phyloP scores from a whole-genome alignment of 2,113 vertebrate species.

The Actenoides hombroni region DNA sequence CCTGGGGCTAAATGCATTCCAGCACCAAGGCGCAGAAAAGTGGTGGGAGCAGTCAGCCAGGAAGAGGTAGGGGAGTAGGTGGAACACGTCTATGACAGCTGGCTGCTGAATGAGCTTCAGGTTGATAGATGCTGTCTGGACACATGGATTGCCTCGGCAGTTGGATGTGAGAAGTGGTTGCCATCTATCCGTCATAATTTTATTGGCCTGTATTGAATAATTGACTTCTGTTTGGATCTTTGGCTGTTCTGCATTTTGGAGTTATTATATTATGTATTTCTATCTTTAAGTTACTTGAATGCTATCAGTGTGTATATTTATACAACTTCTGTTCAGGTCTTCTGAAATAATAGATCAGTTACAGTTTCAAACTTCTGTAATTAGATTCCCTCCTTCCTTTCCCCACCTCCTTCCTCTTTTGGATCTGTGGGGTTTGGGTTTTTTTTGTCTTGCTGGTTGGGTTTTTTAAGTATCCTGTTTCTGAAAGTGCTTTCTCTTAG shows the following conservation, averaged over 20 bases:
- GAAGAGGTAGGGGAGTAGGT: neutral
- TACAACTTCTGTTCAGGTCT: neutral
- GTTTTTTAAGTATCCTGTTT: conserved; percentile 10
- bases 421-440: neutral
- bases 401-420: neutral
- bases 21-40: neutral
- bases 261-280: neutral
- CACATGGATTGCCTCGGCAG: neutral
- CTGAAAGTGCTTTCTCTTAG: neutral
- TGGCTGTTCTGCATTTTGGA: neutral
- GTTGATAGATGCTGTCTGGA: neutral
- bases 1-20: neutral
- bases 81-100: neutral
- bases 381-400: neutral
- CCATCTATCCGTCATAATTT: neutral
- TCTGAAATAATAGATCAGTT: neutral
- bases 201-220: neutral
- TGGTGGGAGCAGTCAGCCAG: neutral
- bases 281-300: neutral
- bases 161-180: neutral
- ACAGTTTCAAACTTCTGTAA: neutral
- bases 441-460: neutral
- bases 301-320: neutral
- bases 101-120: neutral
- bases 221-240: neutral